Evolutionary conservation across 1,140 invertebrate species (phyloP), one percentile per base, ranked within the genome.

Genomic region (Magallana ariakensis): DNA sequence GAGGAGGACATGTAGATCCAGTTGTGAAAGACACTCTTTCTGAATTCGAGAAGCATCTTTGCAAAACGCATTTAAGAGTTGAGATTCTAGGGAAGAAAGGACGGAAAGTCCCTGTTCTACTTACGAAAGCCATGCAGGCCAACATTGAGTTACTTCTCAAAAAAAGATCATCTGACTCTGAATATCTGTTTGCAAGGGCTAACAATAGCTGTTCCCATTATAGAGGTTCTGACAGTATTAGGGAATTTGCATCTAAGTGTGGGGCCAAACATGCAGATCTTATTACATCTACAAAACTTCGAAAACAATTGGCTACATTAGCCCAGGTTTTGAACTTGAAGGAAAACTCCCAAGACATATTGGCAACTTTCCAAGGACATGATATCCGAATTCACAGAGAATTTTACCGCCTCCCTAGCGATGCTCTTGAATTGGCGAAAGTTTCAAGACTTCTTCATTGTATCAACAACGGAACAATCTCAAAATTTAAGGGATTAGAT

Each of bases 251-350:
- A 26, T 10, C n/a, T 82, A 53, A 26, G 9, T 46, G 80, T 26
- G 62, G 62, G 8, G 80, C 75, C 10, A 56, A 81, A 46, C 15
- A 85, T 9, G 86, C 86, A 80, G 16, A 87, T 10, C 19, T 75
- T 0, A 53, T 89, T 0, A 87, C 80, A 94, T 90, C 93, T 94
- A 92, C 94, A 93, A 92, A 93, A 93, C 85, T 89, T 1, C 60
- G 87, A 80, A 91, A 89, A 33, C 89, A 91, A 15, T 83, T 89
- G 54, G 86, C 87, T 8, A 90, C 86, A 22, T 55, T 90, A 6
- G 84, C 58, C 9, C 84, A 89, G 54, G 13, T 89, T 56, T 60
- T 89, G 9, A n/a, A 58, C 19, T 19, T 92, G 7, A 89, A 53
- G 22, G 87, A 91, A 13, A 83, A 87, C 58, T 81, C 88, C 10